A percentile compares a stretch with the other conserved stretches of the same genome.
phyloP scores from a whole-genome alignment of 1,140 invertebrate genomes.

The Zaprionus camerounensis region DNA sequence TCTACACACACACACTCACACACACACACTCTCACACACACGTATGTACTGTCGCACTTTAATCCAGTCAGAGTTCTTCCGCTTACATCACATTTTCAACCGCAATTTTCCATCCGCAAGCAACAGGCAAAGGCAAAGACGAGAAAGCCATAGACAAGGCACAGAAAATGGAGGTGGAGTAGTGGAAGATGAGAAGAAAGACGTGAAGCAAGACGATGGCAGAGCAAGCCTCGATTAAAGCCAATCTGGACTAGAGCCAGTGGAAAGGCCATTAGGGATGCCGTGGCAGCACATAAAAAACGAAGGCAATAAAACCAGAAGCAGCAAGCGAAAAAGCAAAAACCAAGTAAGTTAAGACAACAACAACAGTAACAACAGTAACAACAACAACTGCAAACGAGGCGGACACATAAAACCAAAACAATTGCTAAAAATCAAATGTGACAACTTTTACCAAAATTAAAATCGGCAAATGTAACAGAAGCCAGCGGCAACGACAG shows the following conservation, averaged over 20 bases:
- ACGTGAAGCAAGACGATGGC: background rate
- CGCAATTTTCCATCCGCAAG: conserved; percentile 42
- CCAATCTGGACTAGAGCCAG: conserved; percentile 38
- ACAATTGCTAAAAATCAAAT: conserved; percentile 82
- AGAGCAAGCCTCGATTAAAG: conserved; percentile 43
- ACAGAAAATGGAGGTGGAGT: too few relatives aligned
- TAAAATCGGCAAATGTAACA: conserved; percentile 73
- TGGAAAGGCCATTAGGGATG: conserved; percentile 56
- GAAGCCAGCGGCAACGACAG: conserved; percentile 31
- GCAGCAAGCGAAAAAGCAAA: conserved; percentile 6
- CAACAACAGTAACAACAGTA: conserved; percentile 30
- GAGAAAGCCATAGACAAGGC: background rate
- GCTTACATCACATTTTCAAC: conserved; percentile 42
- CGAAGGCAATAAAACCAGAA: conserved; percentile 57
- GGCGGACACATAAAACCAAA: conserved; percentile 73
- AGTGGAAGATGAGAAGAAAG: background rate
- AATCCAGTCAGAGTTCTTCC: conserved; percentile 29
- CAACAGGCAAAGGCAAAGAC: conserved; percentile 33
- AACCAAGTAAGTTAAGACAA: conserved; percentile 58
- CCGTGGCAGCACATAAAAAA: conserved; percentile 69
- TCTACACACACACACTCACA: conserved; percentile 6
- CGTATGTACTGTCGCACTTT: background rate
- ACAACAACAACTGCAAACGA: conserved; percentile 31
- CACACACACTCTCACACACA: conserved; percentile 9
- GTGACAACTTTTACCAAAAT: conserved; percentile 82